phyloP scores from a whole-genome alignment of 2,113 vertebrate species.

The Ictalurus furcatus region DNA sequence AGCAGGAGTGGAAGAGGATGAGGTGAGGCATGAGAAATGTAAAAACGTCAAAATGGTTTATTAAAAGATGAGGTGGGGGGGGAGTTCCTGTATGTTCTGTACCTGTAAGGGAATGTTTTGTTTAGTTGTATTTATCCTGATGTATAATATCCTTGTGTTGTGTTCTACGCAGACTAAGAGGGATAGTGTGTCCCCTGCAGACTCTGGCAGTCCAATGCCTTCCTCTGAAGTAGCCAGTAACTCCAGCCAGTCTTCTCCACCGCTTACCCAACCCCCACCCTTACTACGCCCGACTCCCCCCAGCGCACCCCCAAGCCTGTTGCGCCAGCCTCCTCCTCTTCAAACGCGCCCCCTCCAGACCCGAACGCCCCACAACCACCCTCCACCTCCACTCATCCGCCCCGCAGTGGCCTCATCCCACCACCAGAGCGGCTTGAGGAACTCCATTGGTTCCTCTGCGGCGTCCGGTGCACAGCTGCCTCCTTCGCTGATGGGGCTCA shows the following conservation, averaged over 20 bases:
- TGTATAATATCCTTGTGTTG: neutral
- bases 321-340: slow-evolving; percentile 85
- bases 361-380: slow-evolving; percentile 80
- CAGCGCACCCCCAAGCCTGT: slow-evolving; percentile 79
- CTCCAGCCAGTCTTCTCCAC: slow-evolving; percentile 66
- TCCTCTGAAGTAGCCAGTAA: slow-evolving; percentile 52
- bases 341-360: slow-evolving; percentile 84
- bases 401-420: slow-evolving; percentile 72
- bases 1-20: slow-evolving; percentile 58
- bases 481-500: slow-evolving; percentile 78
- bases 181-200: slow-evolving; percentile 66
- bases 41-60: neutral
- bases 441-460: slow-evolving; percentile 51
- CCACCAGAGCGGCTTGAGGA: slow-evolving; percentile 59
- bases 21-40: slow-evolving; percentile 47
- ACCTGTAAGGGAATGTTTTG: neutral
- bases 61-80: too few relatives aligned
- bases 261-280: slow-evolving; percentile 84
- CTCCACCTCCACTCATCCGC: slow-evolving; percentile 84
- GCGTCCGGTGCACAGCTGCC: slow-evolving; percentile 68
- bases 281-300: slow-evolving; percentile 82
- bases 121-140: neutral
- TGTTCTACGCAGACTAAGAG: slow-evolving; percentile 70
- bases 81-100: neutral
- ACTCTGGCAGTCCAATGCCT: slow-evolving; percentile 55